These are phyloP conservation scores for Bufo bufo DNA, from an alignment of 2,113 vertebrate species.

Conservation along the genomic window DNA sequence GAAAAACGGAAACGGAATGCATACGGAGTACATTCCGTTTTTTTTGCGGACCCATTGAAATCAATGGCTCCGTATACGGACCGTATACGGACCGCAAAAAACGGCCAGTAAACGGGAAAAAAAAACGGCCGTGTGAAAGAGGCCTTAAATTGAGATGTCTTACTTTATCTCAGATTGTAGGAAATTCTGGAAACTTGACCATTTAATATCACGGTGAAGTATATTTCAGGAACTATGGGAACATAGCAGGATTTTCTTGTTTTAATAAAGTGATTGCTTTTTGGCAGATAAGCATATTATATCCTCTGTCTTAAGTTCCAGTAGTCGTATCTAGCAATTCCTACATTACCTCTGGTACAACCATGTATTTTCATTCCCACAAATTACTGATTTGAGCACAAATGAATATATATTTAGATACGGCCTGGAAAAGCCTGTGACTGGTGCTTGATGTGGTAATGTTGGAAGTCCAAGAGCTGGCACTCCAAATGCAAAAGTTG, in stretches of 20 bases:
- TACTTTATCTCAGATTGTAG: too few relatives aligned
- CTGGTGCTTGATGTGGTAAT: background rate
- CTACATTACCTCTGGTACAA: background rate
- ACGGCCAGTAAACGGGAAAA: too few relatives aligned
- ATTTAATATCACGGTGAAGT: too few relatives aligned
- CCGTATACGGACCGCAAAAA: too few relatives aligned
- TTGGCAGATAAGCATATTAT: background rate
- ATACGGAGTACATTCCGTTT: too few relatives aligned
- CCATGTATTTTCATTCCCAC: slow-evolving; percentile 1
- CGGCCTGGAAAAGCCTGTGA: background rate
- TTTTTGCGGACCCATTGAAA: too few relatives aligned
- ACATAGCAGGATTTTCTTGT: background rate
- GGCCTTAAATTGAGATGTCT: too few relatives aligned
- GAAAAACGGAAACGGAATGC: too few relatives aligned
- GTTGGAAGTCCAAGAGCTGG: background rate
- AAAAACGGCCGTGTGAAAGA: too few relatives aligned
- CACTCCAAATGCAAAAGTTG: background rate
- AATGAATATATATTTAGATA: background rate
- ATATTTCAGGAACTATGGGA: background rate
- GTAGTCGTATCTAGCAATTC: background rate
- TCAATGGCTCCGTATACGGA: too few relatives aligned
- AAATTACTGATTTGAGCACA: slow-evolving; percentile 1
- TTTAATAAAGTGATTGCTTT: background rate
- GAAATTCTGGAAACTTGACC: too few relatives aligned
- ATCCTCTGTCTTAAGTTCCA: background rate